Percentiles rank a stretch among this genome's conserved stretches.
Conservation (phyloP, 2,888 invertebrate species). For the Eupeodes luniger region DNA sequence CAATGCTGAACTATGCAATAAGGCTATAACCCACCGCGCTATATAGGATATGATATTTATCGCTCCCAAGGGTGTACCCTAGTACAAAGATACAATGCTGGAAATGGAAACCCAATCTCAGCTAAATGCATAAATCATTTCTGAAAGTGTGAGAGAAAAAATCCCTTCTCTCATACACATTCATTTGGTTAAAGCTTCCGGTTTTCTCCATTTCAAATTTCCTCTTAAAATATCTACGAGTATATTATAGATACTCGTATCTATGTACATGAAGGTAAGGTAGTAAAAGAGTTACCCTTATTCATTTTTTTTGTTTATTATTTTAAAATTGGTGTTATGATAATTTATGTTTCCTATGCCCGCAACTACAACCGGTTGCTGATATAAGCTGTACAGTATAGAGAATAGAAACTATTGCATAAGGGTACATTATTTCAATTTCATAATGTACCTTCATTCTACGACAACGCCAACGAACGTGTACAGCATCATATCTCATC, state of each 20-base stretch:
- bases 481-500: constrained; percentile 59
- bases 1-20: constrained; percentile 6
- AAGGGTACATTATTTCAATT: constrained; percentile 57
- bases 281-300: constrained; percentile 41
- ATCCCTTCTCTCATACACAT: constrained; percentile 25
- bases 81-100: background rate
- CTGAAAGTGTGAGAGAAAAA: constrained; percentile 50
- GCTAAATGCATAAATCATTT: constrained; percentile 37
- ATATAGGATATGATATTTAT: constrained; percentile 46
- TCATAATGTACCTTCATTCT: constrained; percentile 8
- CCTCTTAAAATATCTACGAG: background rate
- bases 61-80: constrained; percentile 49
- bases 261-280: background rate
- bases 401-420: constrained; percentile 18
- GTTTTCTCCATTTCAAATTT: constrained; percentile 26
- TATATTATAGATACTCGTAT: no score
- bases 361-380: constrained; percentile 10
- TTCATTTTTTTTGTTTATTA: background rate
- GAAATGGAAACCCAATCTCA: constrained; percentile 46
- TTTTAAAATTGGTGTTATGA: constrained; percentile 8
- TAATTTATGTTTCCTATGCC: constrained; percentile 59
- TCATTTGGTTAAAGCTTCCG: constrained; percentile 57
- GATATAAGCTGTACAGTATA: background rate
- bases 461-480: background rate
- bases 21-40: constrained; percentile 36